phyloP scores from a whole-genome alignment of 2,113 vertebrate species.

The Microtus oregoni region DNA sequence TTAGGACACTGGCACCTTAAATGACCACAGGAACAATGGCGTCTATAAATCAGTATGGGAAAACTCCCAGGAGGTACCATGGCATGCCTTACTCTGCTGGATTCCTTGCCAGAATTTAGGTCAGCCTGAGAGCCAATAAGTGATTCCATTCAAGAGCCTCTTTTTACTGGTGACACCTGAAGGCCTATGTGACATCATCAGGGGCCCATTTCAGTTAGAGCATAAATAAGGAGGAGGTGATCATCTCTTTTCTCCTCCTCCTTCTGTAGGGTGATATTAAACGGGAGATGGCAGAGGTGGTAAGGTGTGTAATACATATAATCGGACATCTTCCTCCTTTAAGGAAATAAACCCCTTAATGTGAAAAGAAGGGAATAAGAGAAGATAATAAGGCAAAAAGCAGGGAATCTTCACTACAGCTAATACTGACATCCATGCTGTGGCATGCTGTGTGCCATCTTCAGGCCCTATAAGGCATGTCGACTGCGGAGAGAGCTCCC shows the following conservation, averaged over 20 bases:
- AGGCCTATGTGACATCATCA: not conserved
- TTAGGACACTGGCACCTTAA: not conserved
- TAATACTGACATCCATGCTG: accelerated
- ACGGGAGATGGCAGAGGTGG: not conserved
- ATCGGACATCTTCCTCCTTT: not conserved
- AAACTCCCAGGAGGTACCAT: not conserved
- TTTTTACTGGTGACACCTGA: not conserved
- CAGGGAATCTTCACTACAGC: not conserved
- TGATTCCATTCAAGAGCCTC: not conserved
- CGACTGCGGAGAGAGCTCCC: too few species aligned
- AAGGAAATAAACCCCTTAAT: not conserved
- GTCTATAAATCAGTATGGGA: not conserved
- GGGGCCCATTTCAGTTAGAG: not conserved
- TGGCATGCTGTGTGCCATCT: not conserved
- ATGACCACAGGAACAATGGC: not conserved
- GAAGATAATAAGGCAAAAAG: too few species aligned
- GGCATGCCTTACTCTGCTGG: not conserved
- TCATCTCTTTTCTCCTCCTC: not conserved
- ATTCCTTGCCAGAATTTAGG: not conserved
- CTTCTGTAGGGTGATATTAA: not conserved
- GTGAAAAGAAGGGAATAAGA: not conserved
- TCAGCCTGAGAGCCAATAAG: not conserved
- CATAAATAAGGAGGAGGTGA: not conserved
- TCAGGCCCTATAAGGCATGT: not conserved
- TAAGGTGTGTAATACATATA: not conserved